Conservation (phyloP, 2,113 vertebrate species). For the Hirundichthys speculiger region DNA sequence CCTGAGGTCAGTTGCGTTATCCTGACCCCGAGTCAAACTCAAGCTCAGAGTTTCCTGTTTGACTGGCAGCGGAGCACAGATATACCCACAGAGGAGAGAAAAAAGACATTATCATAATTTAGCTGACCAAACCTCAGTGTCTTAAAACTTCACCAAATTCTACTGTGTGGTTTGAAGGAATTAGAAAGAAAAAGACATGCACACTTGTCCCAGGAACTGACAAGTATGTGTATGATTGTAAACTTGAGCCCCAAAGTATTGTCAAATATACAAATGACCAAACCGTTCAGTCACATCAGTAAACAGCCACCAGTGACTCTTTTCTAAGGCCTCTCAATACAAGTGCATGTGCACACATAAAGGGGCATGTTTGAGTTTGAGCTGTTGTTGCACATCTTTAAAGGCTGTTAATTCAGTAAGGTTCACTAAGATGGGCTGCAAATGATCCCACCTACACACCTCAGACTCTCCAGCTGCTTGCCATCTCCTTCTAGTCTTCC, state of each 20-base stretch:
- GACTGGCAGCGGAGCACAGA: slow-evolving; percentile 6
- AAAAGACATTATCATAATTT: background rate
- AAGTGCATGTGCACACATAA: slow-evolving; percentile 8
- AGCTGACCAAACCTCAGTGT: background rate
- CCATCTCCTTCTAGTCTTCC: slow-evolving; percentile 34
- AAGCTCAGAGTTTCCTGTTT: slow-evolving; percentile 58
- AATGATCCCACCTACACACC: slow-evolving; percentile 77
- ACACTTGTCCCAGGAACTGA: too few relatives aligned
- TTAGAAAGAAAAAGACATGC: too few relatives aligned
- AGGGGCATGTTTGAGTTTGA: slow-evolving; percentile 11
- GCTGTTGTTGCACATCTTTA: slow-evolving; percentile 42
- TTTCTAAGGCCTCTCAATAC: background rate
- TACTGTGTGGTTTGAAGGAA: too few relatives aligned
- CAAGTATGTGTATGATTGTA: too few relatives aligned
- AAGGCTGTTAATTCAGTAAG: slow-evolving; percentile 62
- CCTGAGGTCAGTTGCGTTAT: slow-evolving; percentile 24
- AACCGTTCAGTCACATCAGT: too few relatives aligned
- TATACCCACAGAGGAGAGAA: slow-evolving; percentile 9
- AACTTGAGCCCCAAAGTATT: too few relatives aligned
- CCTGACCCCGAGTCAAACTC: slow-evolving; percentile 31
- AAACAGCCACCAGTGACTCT: background rate
- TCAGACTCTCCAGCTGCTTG: slow-evolving; percentile 60
- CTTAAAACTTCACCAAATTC: background rate
- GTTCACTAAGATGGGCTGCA: slow-evolving; percentile 57
- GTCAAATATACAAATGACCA: too few relatives aligned